Conservation (phyloP, 2,797 vertebrate species). For the Artibeus jamaicensis region DNA sequence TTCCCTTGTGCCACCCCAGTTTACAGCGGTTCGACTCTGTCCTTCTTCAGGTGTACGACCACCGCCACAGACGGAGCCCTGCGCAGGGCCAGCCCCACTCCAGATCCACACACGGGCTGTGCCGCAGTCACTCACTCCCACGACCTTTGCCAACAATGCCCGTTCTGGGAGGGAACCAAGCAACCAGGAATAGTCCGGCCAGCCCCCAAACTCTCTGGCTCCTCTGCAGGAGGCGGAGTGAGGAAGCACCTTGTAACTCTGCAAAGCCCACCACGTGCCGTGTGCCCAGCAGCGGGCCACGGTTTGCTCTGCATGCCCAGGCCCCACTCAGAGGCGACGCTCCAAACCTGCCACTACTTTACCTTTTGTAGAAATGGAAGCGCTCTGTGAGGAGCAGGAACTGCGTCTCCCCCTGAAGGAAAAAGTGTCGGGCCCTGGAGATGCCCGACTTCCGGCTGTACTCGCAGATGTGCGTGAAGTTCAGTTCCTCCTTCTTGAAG, state of each 20-base stretch:
- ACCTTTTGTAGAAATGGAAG: slow-evolving; percentile 99
- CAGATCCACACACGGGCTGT: not conserved
- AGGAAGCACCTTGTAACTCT: not conserved
- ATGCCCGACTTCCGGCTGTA: slow-evolving; percentile 89
- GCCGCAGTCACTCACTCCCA: not conserved
- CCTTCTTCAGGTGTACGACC: not conserved
- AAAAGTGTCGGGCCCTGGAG: slow-evolving; percentile 91
- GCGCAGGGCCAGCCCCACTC: not conserved
- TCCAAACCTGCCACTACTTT: not conserved
- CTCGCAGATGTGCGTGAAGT: slow-evolving; percentile 91
- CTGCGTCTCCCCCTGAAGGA: slow-evolving; percentile 91
- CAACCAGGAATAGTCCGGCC: not conserved
- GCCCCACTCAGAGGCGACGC: not conserved
- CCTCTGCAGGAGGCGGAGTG: not conserved
- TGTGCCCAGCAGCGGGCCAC: not conserved
- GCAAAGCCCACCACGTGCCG: not conserved
- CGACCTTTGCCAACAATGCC: not conserved
- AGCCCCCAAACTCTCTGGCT: not conserved
- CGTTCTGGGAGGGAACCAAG: not conserved
- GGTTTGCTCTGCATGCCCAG: not conserved
- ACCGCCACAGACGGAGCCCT: not conserved
- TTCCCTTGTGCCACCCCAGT: not conserved
- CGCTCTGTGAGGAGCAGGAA: slow-evolving; percentile 96
- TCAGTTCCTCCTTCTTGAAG: slow-evolving; percentile 94
- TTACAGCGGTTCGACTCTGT: not conserved